Evolutionary conservation across 1,140 invertebrate species (phyloP).

Genomic region (Drosophila yakuba): DNA sequence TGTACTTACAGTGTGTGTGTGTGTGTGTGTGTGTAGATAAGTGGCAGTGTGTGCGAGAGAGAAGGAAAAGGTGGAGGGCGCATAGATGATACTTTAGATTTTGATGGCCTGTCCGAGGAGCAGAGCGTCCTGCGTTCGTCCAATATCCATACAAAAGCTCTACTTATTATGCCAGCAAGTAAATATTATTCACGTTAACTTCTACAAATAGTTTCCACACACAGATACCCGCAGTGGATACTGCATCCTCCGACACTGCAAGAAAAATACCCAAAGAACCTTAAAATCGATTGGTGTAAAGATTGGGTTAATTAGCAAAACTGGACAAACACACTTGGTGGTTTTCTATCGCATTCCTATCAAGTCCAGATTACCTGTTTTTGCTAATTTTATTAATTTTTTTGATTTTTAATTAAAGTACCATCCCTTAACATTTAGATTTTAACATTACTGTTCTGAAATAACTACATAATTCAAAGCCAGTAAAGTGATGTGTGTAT

Average conservation of each 20-base stretch:
- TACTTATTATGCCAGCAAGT: conserved; percentile 80
- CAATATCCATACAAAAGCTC: conserved; percentile 58
- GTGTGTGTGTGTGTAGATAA: conserved; percentile 5
- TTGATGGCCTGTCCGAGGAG: conserved; percentile 48
- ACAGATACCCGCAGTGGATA: conserved; percentile 6
- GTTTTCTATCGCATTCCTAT: too few species aligned
- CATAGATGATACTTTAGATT: conserved; percentile 49
- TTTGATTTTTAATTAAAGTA: too few species aligned
- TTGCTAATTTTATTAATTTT: too few species aligned
- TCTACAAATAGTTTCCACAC: conserved; percentile 60
- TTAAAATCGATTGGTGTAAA: too few species aligned
- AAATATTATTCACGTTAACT: conserved; percentile 81
- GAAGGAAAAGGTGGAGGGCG: not conserved
- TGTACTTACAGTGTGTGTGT: conserved; percentile 42
- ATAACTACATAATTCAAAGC: too few species aligned
- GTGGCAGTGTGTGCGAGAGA: conserved; percentile 2
- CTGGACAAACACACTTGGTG: too few species aligned
- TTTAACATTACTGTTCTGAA: too few species aligned
- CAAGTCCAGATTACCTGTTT: too few species aligned
- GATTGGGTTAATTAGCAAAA: too few species aligned
- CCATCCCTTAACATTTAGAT: too few species aligned
- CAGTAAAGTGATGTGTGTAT: too few species aligned
- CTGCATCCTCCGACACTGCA: not conserved
- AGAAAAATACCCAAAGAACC: not conserved
- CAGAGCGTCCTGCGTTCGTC: conserved; percentile 35